Evolutionary conservation across 2,888 invertebrate species (phyloP), one percentile per base, ranked within the genome.

Genomic region (Meghimatium bilineatum): DNA sequence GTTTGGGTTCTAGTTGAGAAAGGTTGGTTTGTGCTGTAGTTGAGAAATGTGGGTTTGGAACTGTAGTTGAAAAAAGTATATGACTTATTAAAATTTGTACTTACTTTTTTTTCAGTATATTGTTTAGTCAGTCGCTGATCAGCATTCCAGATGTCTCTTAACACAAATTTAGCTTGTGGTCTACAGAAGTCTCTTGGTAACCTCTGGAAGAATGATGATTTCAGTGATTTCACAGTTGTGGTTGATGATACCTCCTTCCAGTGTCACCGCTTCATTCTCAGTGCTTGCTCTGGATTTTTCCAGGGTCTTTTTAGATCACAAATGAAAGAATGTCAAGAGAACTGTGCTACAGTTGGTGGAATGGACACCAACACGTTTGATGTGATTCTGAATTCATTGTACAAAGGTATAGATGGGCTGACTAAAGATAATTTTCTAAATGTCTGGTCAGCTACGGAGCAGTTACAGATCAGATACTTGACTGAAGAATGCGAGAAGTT

Each of bases 221-320:
- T 26, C 69, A 69, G 36, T 36, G 78, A 78, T 29, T 66, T 78
- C 26, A 78, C 44, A 29, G 78, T 79, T 32, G 32, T 67, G 23
- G 79, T 69, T 12, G 79, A 44, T 10, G 49, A 38, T 17, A 79
- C 32, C 29, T 38, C 36, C 20, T 79, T 79, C 49, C 38, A 38
- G 17, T 79, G 79, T 69, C 79, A 79, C 32, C 44, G 49, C 17
- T 79, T 79, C 23, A 79, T 80, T 36, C 80, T 80, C 72, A 56
- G 56, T 17, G 72, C 72, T 3, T 80, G 56, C 36, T 80, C 80
- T 8, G 52, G 26, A 14, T 80, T 38, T 34, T 80, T 80, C 80
- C 36, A 71, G 12, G 34, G 49, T 0, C 36, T 80, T 0, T 80
- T 69, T 26, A 56, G 56, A 26, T 67, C 79, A 34, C 17, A 29